Evolutionary conservation across 2,797 vertebrate species (phyloP).

Genomic region (Micromesistius poutassou): DNA sequence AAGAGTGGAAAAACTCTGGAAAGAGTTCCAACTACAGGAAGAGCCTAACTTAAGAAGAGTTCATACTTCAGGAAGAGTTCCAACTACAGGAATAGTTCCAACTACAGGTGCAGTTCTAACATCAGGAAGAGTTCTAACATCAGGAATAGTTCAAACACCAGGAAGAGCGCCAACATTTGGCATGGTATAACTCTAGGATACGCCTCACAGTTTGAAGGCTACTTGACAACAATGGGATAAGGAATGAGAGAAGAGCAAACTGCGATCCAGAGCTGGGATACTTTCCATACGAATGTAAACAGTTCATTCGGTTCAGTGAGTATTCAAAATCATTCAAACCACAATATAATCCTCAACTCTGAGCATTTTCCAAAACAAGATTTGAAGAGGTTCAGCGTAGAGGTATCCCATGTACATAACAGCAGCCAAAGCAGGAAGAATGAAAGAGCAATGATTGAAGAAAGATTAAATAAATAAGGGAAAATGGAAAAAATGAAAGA

Average conservation of each 20-base stretch:
- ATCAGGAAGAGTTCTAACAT: neutral
- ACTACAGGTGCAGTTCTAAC: neutral
- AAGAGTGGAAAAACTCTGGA: neutral
- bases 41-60: neutral
- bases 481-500: neutral
- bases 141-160: neutral
- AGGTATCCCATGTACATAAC: neutral
- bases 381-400: neutral
- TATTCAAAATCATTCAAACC: slow-evolving; percentile 23
- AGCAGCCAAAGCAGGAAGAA: neutral
- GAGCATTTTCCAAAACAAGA: neutral
- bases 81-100: neutral
- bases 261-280: neutral
- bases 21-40: neutral
- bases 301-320: slow-evolving; percentile 32
- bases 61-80: neutral
- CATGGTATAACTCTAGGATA: neutral
- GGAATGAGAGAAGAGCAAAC: slow-evolving; percentile 2
- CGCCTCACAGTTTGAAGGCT: neutral
- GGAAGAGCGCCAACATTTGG: neutral
- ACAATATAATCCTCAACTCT: neutral
- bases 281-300: slow-evolving; percentile 3
- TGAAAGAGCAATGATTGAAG: neutral
- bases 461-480: neutral
- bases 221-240: neutral